Base-by-base conservation (phyloP, 92 coral and sea anemone species). In the Virgularia gustaviana region DNA sequence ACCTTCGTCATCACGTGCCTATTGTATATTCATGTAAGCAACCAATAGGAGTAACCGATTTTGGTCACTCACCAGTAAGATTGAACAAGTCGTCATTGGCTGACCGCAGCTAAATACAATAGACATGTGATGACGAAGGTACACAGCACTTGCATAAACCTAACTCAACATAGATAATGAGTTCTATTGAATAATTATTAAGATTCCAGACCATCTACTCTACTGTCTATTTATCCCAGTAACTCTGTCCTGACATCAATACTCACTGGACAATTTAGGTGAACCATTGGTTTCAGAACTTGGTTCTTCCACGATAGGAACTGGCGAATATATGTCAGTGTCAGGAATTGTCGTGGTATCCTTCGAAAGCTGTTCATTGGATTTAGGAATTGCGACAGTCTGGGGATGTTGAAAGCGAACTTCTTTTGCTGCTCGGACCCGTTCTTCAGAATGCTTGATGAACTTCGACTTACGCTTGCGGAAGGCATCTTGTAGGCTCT, bases 401-500 rank as follows among this genome's bases (percentile, higher is more conserved):
- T 54, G 72, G 31, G 41, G 55, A 33, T 78, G 72, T 49, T 20
- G 55, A 28, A 38, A 73, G 16, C 90, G 64, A 36, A 79, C 80
- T 11, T 72, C 84, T 19, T 82, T 86, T 28, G 84, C 84, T 12
- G 62, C 55, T 13, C 57, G 81, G 15, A 76, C 81, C 56, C 87
- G 72, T 20, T 65, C 81, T 42, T 76, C 81, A 9, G 90, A 81
- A 33, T 78, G 73, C 66, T 77, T 78, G 4, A 71, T 39, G 36
- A 86, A 86, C n/a, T 77, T 68, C 49, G 79, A 71, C 28, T 79
- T 59, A 23, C 75, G 58, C 56, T 63, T 68, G 10, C 65, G 63
- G 76, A 85, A 85, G 9, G 89, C 89, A 29, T 76, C 89, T 58
- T 81, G 89, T 18, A 85, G 83, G 57, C 74, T 67, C 18, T 45